Conservation (phyloP, 2,113 vertebrate species). For the Arenaria interpres region DNA sequence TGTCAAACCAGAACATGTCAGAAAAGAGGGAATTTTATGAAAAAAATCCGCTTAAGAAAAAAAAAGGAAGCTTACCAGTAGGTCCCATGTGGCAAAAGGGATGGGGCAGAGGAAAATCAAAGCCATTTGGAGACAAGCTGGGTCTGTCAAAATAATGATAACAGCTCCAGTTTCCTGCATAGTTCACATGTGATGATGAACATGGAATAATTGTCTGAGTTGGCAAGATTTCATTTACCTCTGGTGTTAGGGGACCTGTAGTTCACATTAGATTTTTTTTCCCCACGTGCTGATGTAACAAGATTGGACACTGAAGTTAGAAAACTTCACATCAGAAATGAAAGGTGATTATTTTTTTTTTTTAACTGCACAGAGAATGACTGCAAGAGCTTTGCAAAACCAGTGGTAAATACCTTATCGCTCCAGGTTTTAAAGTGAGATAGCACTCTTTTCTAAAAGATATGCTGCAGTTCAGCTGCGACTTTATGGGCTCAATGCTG, state of each 20-base stretch:
- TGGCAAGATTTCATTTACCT: not conserved
- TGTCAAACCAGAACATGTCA: not conserved
- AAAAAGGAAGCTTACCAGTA: not conserved
- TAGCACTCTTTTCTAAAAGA: not conserved
- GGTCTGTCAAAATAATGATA: fast-evolving
- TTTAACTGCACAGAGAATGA: not conserved
- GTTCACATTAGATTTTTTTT: not conserved
- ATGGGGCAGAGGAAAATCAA: not conserved
- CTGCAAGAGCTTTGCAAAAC: not conserved
- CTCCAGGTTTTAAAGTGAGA: not conserved
- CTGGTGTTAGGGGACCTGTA: not conserved
- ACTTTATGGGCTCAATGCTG: not conserved
- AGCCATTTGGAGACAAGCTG: not conserved
- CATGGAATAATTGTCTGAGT: fast-evolving
- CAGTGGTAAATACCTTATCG: not conserved
- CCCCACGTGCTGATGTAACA: not conserved
- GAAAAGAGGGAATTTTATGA: not conserved
- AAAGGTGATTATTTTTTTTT: not conserved
- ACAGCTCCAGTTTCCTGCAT: not conserved
- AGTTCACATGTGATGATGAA: not conserved
- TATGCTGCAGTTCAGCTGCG: not conserved
- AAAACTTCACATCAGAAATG: not conserved
- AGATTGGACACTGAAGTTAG: fast-evolving
- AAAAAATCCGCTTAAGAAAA: not conserved
- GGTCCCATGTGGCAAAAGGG: not conserved